Base-by-base conservation (phyloP, 2,797 vertebrate species). In the Cynodonichthys magdalenae region DNA sequence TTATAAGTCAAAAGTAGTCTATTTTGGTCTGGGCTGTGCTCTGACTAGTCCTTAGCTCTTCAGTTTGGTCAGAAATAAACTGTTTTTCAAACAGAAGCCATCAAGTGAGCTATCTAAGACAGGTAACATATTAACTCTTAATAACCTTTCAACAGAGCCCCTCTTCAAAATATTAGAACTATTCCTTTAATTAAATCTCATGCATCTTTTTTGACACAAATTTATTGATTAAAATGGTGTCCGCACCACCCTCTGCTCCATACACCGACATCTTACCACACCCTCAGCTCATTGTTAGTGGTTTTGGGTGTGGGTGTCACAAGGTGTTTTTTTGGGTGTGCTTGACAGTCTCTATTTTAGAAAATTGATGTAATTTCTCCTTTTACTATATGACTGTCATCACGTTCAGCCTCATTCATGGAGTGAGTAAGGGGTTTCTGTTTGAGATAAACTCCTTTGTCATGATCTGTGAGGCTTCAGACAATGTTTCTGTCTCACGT, bases 331-430 rank as follows among this genome's bases (percentile, higher is more conserved):
- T 36, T 36, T 36, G 79, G 83, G 82, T 74, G 88, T 88, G 85
- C 51, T 66, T 55, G 71, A 73, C 82, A 73, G 72, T 65, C 50
- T 80, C 66, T 74, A 66, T 80, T 84, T 69, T 74, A 57, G 66
- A 72, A 49, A 58, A 59, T 62, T 14, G 18, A 6, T 80, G 82
- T 87, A 77, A 86, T 90, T 84, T 92, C 82, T 86, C 79, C 83
- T 87, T 80, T 87, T 80, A 61, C 83, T 57, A 64, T 78, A 90
- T 92, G 89, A 92, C 86, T 90, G 69, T 83, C 56, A 44, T 80
- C 63, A 66, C 58, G 41, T 75, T 80, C 24, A 56, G 51, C 55
- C 60, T 71, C 39, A 45, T 58, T 83, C 66, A 0, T 68, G 58
- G 53, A 44, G 52, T 86, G 83, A 86, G 79, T 88, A 74, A 89